phyloP scores from a whole-genome alignment of 2,797 vertebrate species.

The Gastrophryne carolinensis region DNA sequence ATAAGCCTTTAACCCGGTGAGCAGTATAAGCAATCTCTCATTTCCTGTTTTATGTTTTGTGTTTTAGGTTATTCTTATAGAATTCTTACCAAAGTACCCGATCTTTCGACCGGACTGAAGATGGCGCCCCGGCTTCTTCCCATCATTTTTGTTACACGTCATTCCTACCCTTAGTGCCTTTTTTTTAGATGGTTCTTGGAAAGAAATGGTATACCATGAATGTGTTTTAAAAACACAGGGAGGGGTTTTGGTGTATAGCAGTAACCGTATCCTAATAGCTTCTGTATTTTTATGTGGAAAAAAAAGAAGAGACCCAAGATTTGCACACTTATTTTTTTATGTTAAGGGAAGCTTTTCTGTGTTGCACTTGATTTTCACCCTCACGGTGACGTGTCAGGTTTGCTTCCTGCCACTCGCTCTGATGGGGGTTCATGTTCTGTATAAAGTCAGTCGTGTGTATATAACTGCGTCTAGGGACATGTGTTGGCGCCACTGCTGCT shows the following conservation, averaged over 20 bases:
- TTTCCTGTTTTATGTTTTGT: constrained; percentile 42
- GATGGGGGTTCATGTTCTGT: constrained; percentile 54
- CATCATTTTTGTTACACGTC: constrained; percentile 72
- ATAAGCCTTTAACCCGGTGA: too few relatives aligned
- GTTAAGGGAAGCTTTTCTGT: constrained; percentile 76
- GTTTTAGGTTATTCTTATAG: constrained; percentile 97
- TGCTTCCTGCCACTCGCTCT: neutral
- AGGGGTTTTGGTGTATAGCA: constrained; percentile 70
- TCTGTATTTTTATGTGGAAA: constrained; percentile 79
- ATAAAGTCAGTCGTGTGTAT: constrained; percentile 46
- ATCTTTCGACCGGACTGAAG: constrained; percentile 98
- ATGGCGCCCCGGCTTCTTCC: constrained; percentile 64
- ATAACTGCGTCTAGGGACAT: constrained; percentile 65
- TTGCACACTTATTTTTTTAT: constrained; percentile 89
- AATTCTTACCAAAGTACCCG: constrained; percentile 99
- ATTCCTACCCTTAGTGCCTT: constrained; percentile 98
- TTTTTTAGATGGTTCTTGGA: constrained; percentile 88
- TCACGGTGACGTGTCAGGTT: neutral
- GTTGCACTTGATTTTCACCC: constrained; percentile 75
- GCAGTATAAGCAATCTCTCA: neutral
- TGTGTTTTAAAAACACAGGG: constrained; percentile 63
- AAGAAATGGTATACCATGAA: constrained; percentile 82
- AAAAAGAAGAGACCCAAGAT: constrained; percentile 89
- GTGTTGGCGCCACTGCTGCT: constrained; percentile 72
- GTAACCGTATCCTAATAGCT: constrained; percentile 84